Conservation (phyloP, 2,113 vertebrate species). For the Leptosomus discolor region DNA sequence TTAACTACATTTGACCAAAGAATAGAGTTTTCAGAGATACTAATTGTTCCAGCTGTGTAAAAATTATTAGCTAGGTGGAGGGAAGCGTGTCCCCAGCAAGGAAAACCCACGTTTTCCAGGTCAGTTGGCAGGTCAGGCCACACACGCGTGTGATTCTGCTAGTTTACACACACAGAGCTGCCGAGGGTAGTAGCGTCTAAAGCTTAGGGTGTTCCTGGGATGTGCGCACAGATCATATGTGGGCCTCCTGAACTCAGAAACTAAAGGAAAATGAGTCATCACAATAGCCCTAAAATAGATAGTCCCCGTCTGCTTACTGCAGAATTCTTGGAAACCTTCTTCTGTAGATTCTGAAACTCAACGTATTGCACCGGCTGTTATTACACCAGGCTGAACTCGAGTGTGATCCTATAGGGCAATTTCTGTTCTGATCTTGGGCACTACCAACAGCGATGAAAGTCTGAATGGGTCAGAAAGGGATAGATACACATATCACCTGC, state of each 20-base stretch:
- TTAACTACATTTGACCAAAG: background rate
- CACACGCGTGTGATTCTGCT: fast-evolving
- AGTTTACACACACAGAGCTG: fast-evolving
- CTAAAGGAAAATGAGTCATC: background rate
- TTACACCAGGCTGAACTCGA: background rate
- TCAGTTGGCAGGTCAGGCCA: background rate
- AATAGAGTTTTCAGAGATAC: background rate
- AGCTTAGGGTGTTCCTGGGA: fast-evolving
- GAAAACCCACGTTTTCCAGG: background rate
- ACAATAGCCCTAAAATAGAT: background rate
- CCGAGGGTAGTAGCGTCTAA: fast-evolving
- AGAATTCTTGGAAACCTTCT: background rate
- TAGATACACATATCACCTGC: background rate
- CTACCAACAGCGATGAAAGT: background rate
- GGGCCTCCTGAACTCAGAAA: background rate
- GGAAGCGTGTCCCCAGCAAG: background rate
- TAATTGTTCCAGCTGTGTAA: background rate
- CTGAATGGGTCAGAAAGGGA: background rate
- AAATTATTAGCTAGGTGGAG: background rate
- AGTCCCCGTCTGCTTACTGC: background rate
- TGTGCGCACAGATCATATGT: background rate
- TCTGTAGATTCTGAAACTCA: background rate
- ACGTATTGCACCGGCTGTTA: background rate
- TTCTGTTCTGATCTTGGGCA: background rate
- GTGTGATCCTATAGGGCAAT: background rate